Conservation (phyloP, 2,888 invertebrate genomes). For the Limnephilus auricula region DNA sequence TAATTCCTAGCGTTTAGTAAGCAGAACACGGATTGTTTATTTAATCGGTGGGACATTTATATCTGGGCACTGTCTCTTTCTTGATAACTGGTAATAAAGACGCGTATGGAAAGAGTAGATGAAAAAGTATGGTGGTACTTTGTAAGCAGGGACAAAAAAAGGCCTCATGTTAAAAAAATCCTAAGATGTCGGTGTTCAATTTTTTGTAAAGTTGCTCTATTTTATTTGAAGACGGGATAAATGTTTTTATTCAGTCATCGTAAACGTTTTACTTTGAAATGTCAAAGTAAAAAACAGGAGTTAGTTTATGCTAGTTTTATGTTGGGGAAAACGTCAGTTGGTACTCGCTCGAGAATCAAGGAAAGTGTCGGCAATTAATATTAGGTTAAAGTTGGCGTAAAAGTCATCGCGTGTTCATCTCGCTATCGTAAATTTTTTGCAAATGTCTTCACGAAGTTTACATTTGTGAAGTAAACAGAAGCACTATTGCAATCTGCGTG, state of each 20-base stretch:
- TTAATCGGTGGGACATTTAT: conserved; percentile 27
- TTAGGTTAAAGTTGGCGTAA: too few relatives aligned
- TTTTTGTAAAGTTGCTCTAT: neutral
- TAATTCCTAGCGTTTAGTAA: neutral
- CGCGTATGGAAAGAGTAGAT: neutral
- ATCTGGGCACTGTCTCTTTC: conserved; percentile 5
- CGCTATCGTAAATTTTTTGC: too few relatives aligned
- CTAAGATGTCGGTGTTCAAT: neutral
- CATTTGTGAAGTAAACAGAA: too few relatives aligned
- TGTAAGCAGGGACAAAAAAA: neutral
- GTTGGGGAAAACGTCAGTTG: too few relatives aligned
- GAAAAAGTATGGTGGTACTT: neutral
- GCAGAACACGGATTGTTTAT: conserved; percentile 25
- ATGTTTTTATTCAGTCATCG: neutral
- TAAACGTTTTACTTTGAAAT: neutral
- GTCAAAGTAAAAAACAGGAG: too few relatives aligned
- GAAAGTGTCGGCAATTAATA: too few relatives aligned
- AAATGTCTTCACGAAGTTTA: too few relatives aligned
- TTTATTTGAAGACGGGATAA: neutral
- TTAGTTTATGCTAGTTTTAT: too few relatives aligned
- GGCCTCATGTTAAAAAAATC: neutral
- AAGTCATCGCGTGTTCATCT: too few relatives aligned
- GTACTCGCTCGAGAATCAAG: too few relatives aligned
- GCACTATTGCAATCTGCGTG: too few relatives aligned
- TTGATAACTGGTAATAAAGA: conserved; percentile 30